phyloP scores from a whole-genome alignment of 2,797 vertebrate species.

The Remorina albescens region DNA sequence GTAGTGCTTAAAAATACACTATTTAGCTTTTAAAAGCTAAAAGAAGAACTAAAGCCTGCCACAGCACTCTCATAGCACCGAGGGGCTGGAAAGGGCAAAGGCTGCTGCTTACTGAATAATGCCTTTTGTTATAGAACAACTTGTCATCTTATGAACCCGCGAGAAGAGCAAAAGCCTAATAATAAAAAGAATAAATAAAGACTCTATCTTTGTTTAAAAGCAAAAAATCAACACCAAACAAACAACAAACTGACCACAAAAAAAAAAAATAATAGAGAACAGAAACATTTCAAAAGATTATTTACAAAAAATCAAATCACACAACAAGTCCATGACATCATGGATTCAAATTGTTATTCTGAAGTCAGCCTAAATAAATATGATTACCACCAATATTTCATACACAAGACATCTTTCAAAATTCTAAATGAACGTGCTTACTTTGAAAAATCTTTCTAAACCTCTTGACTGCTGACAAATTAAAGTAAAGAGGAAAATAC shows the following conservation, averaged over 20 bases:
- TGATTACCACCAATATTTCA: neutral
- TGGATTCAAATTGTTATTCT: neutral
- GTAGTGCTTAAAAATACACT: constrained; percentile 23
- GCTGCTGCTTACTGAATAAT: constrained; percentile 1
- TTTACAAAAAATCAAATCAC: neutral
- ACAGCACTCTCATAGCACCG: neutral
- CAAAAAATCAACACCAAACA: neutral
- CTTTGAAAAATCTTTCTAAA: neutral
- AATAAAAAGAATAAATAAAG: neutral
- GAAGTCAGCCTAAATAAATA: neutral
- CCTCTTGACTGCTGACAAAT: neutral
- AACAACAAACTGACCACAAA: too few species aligned
- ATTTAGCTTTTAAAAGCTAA: constrained; percentile 25
- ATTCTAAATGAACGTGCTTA: neutral
- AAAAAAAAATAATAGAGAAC: neutral
- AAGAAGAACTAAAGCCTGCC: constrained; percentile 3
- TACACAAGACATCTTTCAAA: neutral
- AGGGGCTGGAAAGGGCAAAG: neutral
- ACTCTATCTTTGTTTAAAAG: neutral
- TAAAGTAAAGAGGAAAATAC: neutral
- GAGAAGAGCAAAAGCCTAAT: neutral
- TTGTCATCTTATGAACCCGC: neutral
- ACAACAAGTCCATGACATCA: neutral
- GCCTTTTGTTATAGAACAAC: neutral
- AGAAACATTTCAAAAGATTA: neutral